phyloP scores from a whole-genome alignment of 2,797 vertebrate species.

The Sebastes nivosus region DNA sequence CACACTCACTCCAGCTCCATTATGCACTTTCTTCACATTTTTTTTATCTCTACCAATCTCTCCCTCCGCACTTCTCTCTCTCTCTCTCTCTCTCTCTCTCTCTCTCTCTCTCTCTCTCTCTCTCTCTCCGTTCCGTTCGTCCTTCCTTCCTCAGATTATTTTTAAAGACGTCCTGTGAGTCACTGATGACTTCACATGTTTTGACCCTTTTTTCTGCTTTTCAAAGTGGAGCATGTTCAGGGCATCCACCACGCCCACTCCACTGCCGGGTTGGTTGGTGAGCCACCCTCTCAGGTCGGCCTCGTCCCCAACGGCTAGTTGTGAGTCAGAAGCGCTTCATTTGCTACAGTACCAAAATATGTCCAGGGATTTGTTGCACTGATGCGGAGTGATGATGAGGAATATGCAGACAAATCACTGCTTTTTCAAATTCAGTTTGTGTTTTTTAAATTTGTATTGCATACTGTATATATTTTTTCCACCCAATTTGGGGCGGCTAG shows the following conservation, averaged over 20 bases:
- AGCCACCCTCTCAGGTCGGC: slow-evolving; percentile 12
- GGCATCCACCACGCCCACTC: not conserved
- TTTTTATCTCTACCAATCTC: not conserved
- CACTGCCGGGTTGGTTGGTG: not conserved
- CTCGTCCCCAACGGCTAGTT: not conserved
- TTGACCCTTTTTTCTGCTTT: not conserved
- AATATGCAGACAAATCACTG: not conserved
- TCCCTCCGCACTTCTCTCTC: not conserved
- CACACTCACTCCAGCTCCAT: not conserved
- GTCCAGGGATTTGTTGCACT: not conserved
- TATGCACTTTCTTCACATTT: not conserved
- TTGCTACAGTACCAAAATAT: not conserved
- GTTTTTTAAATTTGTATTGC: not conserved
- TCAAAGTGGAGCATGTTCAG: not conserved
- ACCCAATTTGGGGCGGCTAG: too few species aligned
- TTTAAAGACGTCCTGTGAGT: slow-evolving; percentile 25
- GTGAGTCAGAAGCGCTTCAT: slow-evolving; percentile 39
- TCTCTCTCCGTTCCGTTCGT: not conserved
- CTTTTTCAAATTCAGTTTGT: too few species aligned
- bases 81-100: not conserved
- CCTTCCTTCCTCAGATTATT: not conserved
- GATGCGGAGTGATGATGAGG: not conserved
- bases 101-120: not conserved
- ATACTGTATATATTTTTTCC: too few species aligned
- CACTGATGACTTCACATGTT: slow-evolving; percentile 30